Conservation (phyloP, 2,797 vertebrate genomes). For the Luscinia luscinia region DNA sequence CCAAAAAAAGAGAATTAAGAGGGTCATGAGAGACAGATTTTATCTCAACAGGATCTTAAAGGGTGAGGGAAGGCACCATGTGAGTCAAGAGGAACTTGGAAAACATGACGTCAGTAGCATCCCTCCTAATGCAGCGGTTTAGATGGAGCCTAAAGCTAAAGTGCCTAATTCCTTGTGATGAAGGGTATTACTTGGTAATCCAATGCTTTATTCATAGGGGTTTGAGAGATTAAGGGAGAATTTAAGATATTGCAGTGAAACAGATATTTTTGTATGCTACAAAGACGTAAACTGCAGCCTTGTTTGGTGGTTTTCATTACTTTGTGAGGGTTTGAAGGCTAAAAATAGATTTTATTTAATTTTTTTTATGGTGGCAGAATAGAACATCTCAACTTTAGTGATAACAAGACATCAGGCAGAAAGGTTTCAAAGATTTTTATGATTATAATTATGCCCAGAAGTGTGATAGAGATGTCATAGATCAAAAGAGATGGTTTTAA, state of each 20-base stretch:
- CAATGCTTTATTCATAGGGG: conserved; percentile 55
- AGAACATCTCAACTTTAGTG: conserved; percentile 19
- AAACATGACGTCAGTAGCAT: conserved; percentile 32
- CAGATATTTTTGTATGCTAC: conserved; percentile 33
- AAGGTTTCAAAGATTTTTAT: conserved; percentile 54
- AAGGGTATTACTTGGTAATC: conserved; percentile 62
- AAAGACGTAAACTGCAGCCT: background rate
- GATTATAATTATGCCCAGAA: conserved; percentile 56
- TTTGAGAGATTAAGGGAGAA: conserved; percentile 59
- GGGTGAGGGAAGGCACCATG: background rate
- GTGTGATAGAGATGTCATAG: conserved; percentile 14
- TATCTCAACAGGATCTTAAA: background rate
- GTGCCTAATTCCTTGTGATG: conserved; percentile 56
- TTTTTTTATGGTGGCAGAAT: background rate
- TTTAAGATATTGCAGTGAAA: conserved; percentile 48
- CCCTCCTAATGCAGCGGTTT: conserved; percentile 1
- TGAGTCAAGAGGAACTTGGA: background rate
- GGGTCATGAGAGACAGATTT: background rate
- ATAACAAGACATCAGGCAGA: conserved; percentile 14
- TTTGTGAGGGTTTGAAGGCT: conserved; percentile 19
- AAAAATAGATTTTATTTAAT: conserved; percentile 25
- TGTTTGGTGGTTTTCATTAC: conserved; percentile 1
- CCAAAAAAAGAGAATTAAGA: background rate
- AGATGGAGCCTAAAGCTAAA: conserved; percentile 46
- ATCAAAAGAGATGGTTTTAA: conserved; percentile 39